phyloP scores from a whole-genome alignment of 1,140 invertebrate genomes.

The Heliconius hewitsoni region DNA sequence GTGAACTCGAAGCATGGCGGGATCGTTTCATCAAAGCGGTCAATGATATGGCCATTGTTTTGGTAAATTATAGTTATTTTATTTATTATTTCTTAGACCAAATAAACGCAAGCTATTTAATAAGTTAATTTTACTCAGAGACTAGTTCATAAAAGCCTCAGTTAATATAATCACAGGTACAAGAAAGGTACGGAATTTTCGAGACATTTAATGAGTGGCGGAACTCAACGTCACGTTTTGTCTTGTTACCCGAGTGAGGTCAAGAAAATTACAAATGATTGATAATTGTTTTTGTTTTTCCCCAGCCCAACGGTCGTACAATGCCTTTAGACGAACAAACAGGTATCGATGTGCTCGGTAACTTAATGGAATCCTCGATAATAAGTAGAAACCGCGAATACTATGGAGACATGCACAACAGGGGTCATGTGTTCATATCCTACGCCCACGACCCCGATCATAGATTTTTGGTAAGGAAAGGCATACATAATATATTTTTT shows the following conservation, averaged over 20 bases:
- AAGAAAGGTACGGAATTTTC: no score
- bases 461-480: slow-evolving; percentile 78
- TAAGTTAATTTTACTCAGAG: no score
- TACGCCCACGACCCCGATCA: slow-evolving; percentile 83
- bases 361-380: slow-evolving; percentile 89
- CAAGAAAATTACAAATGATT: not conserved
- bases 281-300: not conserved
- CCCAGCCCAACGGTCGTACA: slow-evolving; percentile 76
- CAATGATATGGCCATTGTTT: slow-evolving; percentile 83
- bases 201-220: no score
- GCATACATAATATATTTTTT: no score
- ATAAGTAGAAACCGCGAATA: slow-evolving; percentile 84
- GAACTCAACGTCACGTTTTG: no score
- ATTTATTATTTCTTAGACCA: no score
- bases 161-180: no score
- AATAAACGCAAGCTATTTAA: no score
- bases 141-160: no score
- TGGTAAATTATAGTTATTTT: slow-evolving; percentile 40
- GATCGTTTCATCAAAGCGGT: slow-evolving; percentile 89
- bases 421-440: slow-evolving; percentile 82
- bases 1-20: slow-evolving; percentile 87
- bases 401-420: slow-evolving; percentile 84
- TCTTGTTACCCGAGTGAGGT: no score
- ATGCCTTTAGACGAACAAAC: slow-evolving; percentile 83
- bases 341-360: slow-evolving; percentile 91